Base-by-base conservation (phyloP, 2,113 vertebrate species). In the Etia nguti region DNA sequence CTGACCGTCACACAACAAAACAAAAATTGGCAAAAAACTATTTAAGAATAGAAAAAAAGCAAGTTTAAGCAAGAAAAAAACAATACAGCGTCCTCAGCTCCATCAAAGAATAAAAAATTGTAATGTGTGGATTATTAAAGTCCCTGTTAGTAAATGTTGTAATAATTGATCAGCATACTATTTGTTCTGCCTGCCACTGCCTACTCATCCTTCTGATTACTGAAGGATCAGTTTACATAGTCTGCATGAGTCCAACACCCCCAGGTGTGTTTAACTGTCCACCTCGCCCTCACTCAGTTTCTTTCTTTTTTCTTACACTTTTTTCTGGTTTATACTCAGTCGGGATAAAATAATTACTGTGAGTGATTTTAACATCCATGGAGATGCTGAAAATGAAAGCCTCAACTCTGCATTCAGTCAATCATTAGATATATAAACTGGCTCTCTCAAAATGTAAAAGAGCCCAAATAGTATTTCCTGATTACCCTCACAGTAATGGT, bases 21-120 rank as follows among this genome's bases (percentile, higher is more conserved):
- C 26, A 60, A 10, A 31, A 31, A 1, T 60, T 2, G 26, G 15
- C 26, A 31, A 60, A 60, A 60, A 31, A 31, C 4, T 0, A 59
- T 59, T 59, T 59, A 59, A 59, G 1, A 0, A 29, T 29, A 59
- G 24, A 59, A 29, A 59, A 16, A 29, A 29, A 50, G 2, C 48
- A 50, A 6, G 24, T 31, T 60, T 31, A 60, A 60, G 4, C 26
- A 60, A 31, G 57, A 31, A 18, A 18, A 9, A 3, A 18, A 31
- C 8, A 60, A 60, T 8, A 31, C 1, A 0, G 55, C 2, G 1
- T 59, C 57, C 57, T 31, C 2, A 59, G 15, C 8, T 18, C 26
- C 57, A 60, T 5, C 15, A 60, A 18, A 31, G 2, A 60, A 10
- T 3, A 10, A 52, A 20, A 52, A 0, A 5, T 10, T 60, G 3